Conservation (phyloP, 2,113 vertebrate genomes). For the Miniopterus natalensis region DNA sequence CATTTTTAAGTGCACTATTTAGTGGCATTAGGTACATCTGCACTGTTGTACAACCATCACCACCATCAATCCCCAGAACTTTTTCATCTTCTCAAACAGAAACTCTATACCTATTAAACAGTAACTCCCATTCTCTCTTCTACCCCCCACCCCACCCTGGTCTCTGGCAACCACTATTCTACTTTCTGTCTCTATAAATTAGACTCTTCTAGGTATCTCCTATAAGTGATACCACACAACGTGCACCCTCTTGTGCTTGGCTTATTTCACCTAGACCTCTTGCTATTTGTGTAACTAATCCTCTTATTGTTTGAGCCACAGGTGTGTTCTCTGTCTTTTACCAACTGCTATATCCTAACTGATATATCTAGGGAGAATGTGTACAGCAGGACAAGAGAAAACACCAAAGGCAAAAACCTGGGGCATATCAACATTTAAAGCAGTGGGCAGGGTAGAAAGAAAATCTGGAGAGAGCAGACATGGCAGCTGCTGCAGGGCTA, state of each 20-base stretch:
- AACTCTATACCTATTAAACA: neutral
- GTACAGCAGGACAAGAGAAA: neutral
- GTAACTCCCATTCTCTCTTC: neutral
- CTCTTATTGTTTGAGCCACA: neutral
- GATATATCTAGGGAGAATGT: neutral
- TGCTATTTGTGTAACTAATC: constrained; percentile 17
- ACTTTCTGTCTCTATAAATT: neutral
- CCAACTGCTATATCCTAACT: neutral
- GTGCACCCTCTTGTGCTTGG: neutral
- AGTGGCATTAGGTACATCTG: neutral
- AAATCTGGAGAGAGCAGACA: neutral
- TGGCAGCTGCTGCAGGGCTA: no score
- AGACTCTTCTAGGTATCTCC: neutral
- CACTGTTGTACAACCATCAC: neutral
- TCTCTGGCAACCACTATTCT: neutral
- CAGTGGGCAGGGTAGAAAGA: neutral
- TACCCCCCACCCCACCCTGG: neutral
- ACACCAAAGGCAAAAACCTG: constrained; percentile 10
- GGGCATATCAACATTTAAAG: neutral
- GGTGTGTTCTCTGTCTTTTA: neutral
- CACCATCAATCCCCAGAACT: neutral
- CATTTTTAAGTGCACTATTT: constrained; percentile 18
- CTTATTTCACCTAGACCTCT: constrained; percentile 4
- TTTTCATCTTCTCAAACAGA: constrained; percentile 14
- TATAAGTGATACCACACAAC: neutral